Conservation (phyloP, 2,888 invertebrate genomes). For the Agriopis aurantiaria region DNA sequence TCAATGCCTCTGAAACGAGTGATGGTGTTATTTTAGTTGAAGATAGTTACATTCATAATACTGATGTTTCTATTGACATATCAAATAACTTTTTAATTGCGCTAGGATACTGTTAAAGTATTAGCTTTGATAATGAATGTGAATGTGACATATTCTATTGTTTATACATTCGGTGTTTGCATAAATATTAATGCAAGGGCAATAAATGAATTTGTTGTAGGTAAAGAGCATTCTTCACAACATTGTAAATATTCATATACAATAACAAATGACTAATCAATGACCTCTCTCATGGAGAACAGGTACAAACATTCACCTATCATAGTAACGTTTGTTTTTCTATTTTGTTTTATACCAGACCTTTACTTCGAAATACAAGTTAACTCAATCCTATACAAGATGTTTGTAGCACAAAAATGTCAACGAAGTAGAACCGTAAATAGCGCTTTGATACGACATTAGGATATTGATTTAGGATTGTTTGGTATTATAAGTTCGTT, state of each 20-base stretch:
- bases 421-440: slow-evolving; percentile 10
- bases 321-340: background rate
- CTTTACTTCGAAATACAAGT: background rate
- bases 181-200: slow-evolving; percentile 15
- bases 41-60: background rate
- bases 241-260: slow-evolving; percentile 15
- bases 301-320: slow-evolving; percentile 12
- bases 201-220: slow-evolving; percentile 12
- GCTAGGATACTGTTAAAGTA: background rate
- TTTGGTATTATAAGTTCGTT: slow-evolving; percentile 46
- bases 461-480: slow-evolving; percentile 24
- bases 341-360: background rate
- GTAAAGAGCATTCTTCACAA: slow-evolving; percentile 24
- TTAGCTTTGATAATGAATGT: background rate
- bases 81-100: background rate
- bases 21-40: slow-evolving; percentile 24
- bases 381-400: background rate
- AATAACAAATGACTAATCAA: slow-evolving; percentile 21
- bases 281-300: slow-evolving; percentile 19
- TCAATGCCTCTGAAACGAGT: slow-evolving; percentile 43
- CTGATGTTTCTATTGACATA: background rate
- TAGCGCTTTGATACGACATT: slow-evolving; percentile 12
- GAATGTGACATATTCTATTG: slow-evolving; percentile 31
- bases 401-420: background rate
- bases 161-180: slow-evolving; percentile 12